Conservation (phyloP, 1,140 invertebrate species). For the Drosophila trapezifrons region DNA sequence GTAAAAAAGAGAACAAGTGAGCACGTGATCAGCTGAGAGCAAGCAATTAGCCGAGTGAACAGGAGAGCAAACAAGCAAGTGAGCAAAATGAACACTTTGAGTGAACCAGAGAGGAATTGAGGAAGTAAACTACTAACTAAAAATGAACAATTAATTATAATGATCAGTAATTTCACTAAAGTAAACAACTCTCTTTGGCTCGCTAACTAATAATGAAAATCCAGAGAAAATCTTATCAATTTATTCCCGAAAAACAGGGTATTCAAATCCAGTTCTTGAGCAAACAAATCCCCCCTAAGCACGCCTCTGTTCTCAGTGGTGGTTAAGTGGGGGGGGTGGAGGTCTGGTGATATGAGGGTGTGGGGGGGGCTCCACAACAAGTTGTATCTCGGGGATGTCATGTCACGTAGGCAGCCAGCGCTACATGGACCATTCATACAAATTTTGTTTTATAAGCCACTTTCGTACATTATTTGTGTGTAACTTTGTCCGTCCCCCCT, state of each 20-base stretch:
- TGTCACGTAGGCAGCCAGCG: slow-evolving; percentile 72
- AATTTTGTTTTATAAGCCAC: slow-evolving; percentile 83
- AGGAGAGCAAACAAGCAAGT: too few species aligned
- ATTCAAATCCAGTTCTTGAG: neutral
- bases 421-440: slow-evolving; percentile 82
- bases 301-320: neutral
- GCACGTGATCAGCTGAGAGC: too few species aligned
- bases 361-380: slow-evolving; percentile 57
- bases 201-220: too few species aligned
- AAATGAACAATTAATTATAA: too few species aligned
- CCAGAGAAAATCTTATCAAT: too few species aligned
- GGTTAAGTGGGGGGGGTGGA: neutral
- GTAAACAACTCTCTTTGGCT: too few species aligned
- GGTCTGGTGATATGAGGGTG: neutral
- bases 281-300: neutral
- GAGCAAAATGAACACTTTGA: too few species aligned
- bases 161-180: too few species aligned
- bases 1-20: neutral
- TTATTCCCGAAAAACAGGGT: too few species aligned
- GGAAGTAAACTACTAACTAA: too few species aligned
- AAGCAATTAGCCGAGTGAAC: too few species aligned
- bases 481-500: slow-evolving; percentile 59
- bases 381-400: slow-evolving; percentile 75
- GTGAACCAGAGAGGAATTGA: too few species aligned
- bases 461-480: slow-evolving; percentile 81